Base-by-base conservation (phyloP, 2,888 invertebrate genomes). In the Oeneis ivallda region DNA sequence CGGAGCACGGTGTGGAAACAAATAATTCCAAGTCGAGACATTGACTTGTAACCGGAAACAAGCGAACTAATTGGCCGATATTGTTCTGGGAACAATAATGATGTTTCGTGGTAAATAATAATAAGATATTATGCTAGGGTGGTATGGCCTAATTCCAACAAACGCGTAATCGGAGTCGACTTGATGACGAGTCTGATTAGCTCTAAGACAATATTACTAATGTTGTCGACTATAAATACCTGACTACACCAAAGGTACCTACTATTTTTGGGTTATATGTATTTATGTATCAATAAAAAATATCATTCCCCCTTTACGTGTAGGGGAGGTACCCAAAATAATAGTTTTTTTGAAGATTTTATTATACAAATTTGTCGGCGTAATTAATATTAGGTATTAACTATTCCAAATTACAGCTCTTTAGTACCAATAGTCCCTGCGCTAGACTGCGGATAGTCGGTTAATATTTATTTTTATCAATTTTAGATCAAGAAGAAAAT, bases 31-130 rank as follows among this genome's bases (percentile, higher is more conserved):
- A 56, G 41, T 13, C 37, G 39, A 56, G 11, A 54, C 37, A 19
- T 4, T 54, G 17, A 54, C 39, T 56, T 13, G 56, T 56, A 56
- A 56, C 39, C 13, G 39, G 13, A 41, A 56, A 56, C 39, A 11
- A 13, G n/a, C n/a, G 19, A 19, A 19, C 41, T 56, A 56, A 56
- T 56, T 56, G 56, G 56, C 1, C 19, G 19, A 37, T 17, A 56
- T 34, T 34, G 53, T 53, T 53, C 53, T n/a, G 34, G 8, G 15
- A 45, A 53, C 17, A 49, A 15, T 10, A 49, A 49, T 49, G 17
- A 49, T 49, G 19, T 49, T 49, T 19, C 49, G 49, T 19, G 47
- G 19, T 17, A 49, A 45, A 9, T 32, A 52, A 15, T 53, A 53
- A 37, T 9, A 34, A 53, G 52, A 53, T 34, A n/a, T 9, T 26